These are phyloP conservation scores for Parnassius glacialis DNA, from an alignment of 2,888 invertebrate species.

Conservation along the genomic window DNA sequence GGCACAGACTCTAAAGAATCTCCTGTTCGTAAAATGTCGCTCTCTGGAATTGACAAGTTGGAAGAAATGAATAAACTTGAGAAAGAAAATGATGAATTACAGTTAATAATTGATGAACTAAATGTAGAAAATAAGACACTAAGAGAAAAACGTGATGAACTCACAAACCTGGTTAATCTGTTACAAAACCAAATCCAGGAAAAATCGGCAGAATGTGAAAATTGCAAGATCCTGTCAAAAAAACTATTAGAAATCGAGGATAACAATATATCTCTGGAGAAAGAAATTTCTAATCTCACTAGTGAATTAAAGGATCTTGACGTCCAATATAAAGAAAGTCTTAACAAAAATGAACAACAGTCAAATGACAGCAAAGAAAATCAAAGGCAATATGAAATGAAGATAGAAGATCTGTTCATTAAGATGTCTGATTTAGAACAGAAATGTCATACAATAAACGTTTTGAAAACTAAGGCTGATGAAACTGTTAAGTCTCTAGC, in stretches of 20 bases:
- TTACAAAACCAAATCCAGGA: slow-evolving; percentile 52
- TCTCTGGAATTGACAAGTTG: slow-evolving; percentile 32
- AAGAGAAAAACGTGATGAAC: slow-evolving; percentile 40
- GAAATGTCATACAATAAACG: slow-evolving; percentile 40
- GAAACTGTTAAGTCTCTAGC: slow-evolving; percentile 39
- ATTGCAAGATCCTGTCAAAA: slow-evolving; percentile 45
- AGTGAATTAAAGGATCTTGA: slow-evolving; percentile 26
- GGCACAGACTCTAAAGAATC: slow-evolving; percentile 49
- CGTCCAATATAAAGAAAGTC: slow-evolving; percentile 16
- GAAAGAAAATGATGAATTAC: slow-evolving; percentile 72
- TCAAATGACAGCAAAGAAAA: slow-evolving; percentile 43
- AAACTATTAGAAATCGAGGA: slow-evolving; percentile 46
- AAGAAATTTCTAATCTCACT: slow-evolving; percentile 32
- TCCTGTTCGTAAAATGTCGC: slow-evolving; percentile 36
- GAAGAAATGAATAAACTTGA: slow-evolving; percentile 65
- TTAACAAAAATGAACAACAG: slow-evolving; percentile 34
- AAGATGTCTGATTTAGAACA: slow-evolving; percentile 42
- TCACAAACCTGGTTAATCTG: slow-evolving; percentile 53
- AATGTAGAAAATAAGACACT: slow-evolving; percentile 49
- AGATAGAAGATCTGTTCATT: slow-evolving; percentile 33
- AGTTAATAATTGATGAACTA: slow-evolving; percentile 56
- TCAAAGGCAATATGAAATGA: slow-evolving; percentile 40
- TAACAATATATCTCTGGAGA: slow-evolving; percentile 39
- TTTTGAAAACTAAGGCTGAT: slow-evolving; percentile 41
- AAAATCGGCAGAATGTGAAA: slow-evolving; percentile 41